Base-by-base conservation (phyloP, 2,797 vertebrate species). In the Mustela erminea region DNA sequence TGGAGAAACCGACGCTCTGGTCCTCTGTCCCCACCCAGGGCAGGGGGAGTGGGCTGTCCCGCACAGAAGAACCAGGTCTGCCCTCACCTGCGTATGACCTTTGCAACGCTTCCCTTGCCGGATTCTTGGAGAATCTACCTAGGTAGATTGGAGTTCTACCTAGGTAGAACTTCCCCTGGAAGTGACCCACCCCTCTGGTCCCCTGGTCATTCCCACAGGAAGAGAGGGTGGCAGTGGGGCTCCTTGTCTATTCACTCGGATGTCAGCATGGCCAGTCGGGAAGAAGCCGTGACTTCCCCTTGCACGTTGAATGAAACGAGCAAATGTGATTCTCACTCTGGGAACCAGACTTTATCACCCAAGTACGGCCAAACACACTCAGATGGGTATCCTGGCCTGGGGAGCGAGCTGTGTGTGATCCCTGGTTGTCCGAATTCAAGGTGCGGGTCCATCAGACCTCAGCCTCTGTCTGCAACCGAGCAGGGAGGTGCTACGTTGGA, bases 281-380 rank as follows among this genome's bases (percentile, higher is more conserved):
- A 98, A 92, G 97, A 83, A 93, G 93, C 95, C 21, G 98, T 98
- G 98, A 98, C 96, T 94, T 96, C 96, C 97, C 97, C 96, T 97
- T 95, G 97, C 93, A 86, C 96, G 94, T 97, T 98, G 97, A 97
- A 97, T 97, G 96, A 98, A 98, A 98, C 0, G 54, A 98, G 97
- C 95, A 98, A 98, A 98, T 93, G 95, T 96, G 97, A 97, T 97
- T 88, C 98, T 98, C 96, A 66, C 97, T 98, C 97, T 97, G 98
- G 97, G 97, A 98, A 95, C 96, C 94, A 85, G 94, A 96, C 95
- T 97, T 97, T 95, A 95, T 96, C 97, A 93, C 92, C 93, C 92
- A 97, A 98, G 98, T 96, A 95, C 80, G 97, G 95, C 96, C 97
- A 92, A 98, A 98, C 98, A 95, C 96, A 97, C 97, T 95, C 97